Evolutionary conservation across 2,113 vertebrate species (phyloP), one percentile per base, ranked within the genome.

Genomic region (Saimiri boliviensis): DNA sequence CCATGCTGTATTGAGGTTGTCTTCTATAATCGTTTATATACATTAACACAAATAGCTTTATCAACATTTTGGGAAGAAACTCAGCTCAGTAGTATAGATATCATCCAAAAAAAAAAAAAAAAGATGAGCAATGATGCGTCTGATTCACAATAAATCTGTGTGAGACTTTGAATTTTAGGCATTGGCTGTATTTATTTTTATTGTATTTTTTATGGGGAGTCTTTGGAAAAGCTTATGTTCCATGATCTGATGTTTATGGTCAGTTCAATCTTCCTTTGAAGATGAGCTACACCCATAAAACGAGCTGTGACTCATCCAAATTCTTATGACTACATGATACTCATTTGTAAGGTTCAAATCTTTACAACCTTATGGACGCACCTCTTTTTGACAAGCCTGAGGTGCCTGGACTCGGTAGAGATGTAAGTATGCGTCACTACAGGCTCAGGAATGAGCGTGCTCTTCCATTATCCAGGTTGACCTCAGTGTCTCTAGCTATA

Each of bases 231-330:
- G 89, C 97, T 98, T 95, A 94, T 95, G 93, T 94, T 95, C 96
- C 93, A 95, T 97, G 95, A 97, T 95, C 81, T 96, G 94, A 93
- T 97, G 96, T 97, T 96, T 97, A 98, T 93, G 97, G 94, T 97
- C 96, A 97, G 95, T 89, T 93, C 83, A 98, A 97, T 98, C 96
- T 98, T 95, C 89, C 98, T 98, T 98, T 98, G 98, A 98, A 98
- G 97, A 96, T 97, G 97, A 98, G 93, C 96, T 98, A 93, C 87
- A 98, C 96, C 98, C 97, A 98, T 98, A 96, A 97, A 97, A 87
- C 97, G 97, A 97, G 97, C 98, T 95, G 91, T 98, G 98, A 98
- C 98, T 98, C 98, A 98, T 96, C 94, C 30, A 66, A 88, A 97
- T 97, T 60, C 98, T 95, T 96, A 94, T 97, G 96, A 93, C 88